Conservation (phyloP, 1,140 invertebrate genomes). For the Drosophila mojavensis region DNA sequence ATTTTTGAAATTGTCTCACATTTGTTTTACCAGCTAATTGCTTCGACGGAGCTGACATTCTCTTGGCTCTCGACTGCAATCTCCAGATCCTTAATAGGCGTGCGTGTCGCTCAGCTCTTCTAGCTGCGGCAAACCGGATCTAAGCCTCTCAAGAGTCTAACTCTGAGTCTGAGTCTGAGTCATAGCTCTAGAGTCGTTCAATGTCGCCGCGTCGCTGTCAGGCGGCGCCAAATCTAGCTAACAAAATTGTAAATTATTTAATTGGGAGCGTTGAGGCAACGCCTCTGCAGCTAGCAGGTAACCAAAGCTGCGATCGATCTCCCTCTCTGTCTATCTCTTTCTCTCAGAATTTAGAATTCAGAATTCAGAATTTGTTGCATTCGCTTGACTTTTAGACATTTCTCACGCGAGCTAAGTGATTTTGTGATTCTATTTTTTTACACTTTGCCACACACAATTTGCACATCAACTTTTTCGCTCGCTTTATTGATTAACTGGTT, state of each 20-base stretch:
- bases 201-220: slow-evolving; percentile 42
- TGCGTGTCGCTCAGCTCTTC: slow-evolving; percentile 30
- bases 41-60: slow-evolving; percentile 18
- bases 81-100: slow-evolving; percentile 44
- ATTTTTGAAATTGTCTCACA: slow-evolving; percentile 43
- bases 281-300: slow-evolving; percentile 33
- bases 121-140: slow-evolving; percentile 38
- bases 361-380: slow-evolving; percentile 37
- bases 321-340: no score
- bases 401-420: slow-evolving; percentile 42
- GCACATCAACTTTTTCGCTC: slow-evolving; percentile 29
- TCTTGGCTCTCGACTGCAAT: slow-evolving; percentile 27
- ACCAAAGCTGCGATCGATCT: background rate
- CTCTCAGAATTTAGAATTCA: no score
- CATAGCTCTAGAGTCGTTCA: slow-evolving; percentile 36
- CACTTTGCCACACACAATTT: slow-evolving; percentile 24
- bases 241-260: slow-evolving; percentile 50
- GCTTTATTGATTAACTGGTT: slow-evolving; percentile 26
- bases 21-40: slow-evolving; percentile 42
- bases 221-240: slow-evolving; percentile 48
- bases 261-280: slow-evolving; percentile 44
- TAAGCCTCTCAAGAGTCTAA: slow-evolving; percentile 25
- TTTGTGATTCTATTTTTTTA: slow-evolving; percentile 6
- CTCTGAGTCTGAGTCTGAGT: slow-evolving; percentile 15
- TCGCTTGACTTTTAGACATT: slow-evolving; percentile 47